A percentile compares a stretch with the other conserved stretches of the same genome.
Evolutionary conservation across 2,797 vertebrate genomes (phyloP).

Genomic region (Danio choprae): DNA sequence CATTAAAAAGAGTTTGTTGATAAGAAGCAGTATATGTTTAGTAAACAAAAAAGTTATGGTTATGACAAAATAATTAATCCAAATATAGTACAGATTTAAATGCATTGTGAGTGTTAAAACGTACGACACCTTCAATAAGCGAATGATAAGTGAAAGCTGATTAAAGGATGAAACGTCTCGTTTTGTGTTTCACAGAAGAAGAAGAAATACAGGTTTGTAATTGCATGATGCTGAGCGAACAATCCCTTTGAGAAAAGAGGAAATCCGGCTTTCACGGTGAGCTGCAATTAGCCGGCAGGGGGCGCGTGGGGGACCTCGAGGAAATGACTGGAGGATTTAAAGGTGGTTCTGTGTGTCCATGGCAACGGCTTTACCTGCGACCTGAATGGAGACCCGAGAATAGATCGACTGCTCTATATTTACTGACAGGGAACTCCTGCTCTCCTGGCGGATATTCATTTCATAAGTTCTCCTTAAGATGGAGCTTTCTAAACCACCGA

Average conservation of each 20-base stretch:
- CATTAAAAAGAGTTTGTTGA: no score
- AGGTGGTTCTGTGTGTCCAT: constrained; percentile 73
- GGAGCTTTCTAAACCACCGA: not conserved
- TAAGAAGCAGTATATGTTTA: no score
- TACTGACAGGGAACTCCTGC: constrained; percentile 57
- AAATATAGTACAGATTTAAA: no score
- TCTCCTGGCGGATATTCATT: constrained; percentile 10
- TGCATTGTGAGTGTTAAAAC: no score
- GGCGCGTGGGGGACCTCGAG: constrained; percentile 46
- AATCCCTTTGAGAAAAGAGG: not conserved
- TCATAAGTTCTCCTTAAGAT: not conserved
- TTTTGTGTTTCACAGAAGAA: not conserved
- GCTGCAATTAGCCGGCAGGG: constrained; percentile 40
- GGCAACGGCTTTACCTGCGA: constrained; percentile 77
- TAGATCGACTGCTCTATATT: constrained; percentile 59
- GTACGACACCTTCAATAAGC: no score
- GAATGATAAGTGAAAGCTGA: not conserved
- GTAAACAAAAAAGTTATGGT: no score
- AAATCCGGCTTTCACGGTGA: not conserved
- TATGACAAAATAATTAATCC: no score
- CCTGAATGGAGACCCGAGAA: constrained; percentile 58
- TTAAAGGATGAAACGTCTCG: not conserved
- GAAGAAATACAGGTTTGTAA: not conserved
- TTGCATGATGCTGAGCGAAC: not conserved
- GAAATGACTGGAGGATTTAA: constrained; percentile 72